phyloP scores from a whole-genome alignment of 2,797 vertebrate species.

The Distichodus sexfasciatus region DNA sequence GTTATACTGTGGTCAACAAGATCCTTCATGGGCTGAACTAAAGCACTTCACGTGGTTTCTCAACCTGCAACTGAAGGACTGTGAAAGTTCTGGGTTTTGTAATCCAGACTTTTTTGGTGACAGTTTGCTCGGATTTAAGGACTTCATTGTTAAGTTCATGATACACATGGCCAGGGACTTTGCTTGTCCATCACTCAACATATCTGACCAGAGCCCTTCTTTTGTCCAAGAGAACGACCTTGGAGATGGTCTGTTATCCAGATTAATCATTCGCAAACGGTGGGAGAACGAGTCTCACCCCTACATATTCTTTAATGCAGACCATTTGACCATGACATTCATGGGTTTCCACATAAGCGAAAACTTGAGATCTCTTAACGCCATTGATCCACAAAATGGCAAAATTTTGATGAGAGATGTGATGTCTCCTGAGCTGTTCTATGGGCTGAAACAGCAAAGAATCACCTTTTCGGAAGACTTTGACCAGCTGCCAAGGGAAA shows the following conservation, averaged over 20 bases:
- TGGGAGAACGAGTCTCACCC: slow-evolving; percentile 80
- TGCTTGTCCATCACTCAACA: slow-evolving; percentile 71
- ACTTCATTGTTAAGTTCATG: slow-evolving; percentile 79
- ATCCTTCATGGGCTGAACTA: slow-evolving; percentile 80
- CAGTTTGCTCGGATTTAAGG: slow-evolving; percentile 72
- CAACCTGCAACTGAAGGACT: slow-evolving; percentile 75
- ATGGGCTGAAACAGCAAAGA: slow-evolving; percentile 62
- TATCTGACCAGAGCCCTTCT: slow-evolving; percentile 68
- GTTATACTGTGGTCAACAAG: slow-evolving; percentile 63
- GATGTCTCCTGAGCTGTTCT: slow-evolving; percentile 66
- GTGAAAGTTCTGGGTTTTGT: slow-evolving; percentile 77
- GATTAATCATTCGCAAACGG: slow-evolving; percentile 61
- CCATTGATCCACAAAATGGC: slow-evolving; percentile 63
- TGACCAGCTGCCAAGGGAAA: slow-evolving; percentile 60
- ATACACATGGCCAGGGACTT: slow-evolving; percentile 80
- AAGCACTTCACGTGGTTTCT: slow-evolving; percentile 79
- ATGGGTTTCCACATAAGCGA: slow-evolving; percentile 72
- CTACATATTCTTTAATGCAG: slow-evolving; percentile 79
- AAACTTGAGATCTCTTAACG: slow-evolving; percentile 45
- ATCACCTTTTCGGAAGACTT: slow-evolving; percentile 76
- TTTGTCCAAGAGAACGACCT: slow-evolving; percentile 2
- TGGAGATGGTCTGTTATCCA: slow-evolving; percentile 55
- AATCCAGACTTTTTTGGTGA: slow-evolving; percentile 63
- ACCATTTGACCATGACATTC: slow-evolving; percentile 77
- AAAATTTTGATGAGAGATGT: slow-evolving; percentile 64